A percentile compares a stretch with the other conserved stretches of the same genome.
Evolutionary conservation across 2,113 vertebrate genomes (phyloP).

Genomic region (Oenanthe oenanthe): DNA sequence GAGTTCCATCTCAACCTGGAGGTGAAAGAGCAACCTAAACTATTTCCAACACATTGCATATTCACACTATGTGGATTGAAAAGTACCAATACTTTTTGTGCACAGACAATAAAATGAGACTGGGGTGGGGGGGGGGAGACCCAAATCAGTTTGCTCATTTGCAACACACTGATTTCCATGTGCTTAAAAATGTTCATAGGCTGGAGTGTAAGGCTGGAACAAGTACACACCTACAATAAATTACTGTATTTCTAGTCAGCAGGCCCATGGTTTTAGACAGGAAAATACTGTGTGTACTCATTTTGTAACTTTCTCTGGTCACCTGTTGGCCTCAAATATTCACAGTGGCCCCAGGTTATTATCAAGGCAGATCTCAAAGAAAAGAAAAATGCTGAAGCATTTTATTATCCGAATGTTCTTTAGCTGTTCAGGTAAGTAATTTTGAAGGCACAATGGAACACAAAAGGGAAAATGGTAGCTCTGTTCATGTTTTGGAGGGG

Average conservation of each 20-base stretch:
- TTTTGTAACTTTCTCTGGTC: neutral
- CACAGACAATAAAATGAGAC: slow-evolving; percentile 43
- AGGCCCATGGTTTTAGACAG: neutral
- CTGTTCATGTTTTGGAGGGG: slow-evolving; percentile 19
- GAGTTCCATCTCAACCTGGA: neutral
- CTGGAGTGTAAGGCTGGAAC: slow-evolving; percentile 57
- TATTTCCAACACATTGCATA: neutral
- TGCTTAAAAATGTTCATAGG: slow-evolving; percentile 76
- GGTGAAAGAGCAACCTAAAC: neutral
- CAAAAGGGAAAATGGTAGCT: slow-evolving; percentile 43
- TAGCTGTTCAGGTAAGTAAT: slow-evolving; percentile 77
- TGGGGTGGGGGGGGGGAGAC: accelerated
- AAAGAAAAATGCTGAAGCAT: neutral
- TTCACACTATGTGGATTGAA: slow-evolving; percentile 48
- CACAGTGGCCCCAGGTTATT: slow-evolving; percentile 11
- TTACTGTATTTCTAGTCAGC: neutral
- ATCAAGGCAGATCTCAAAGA: neutral
- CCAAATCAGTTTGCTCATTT: slow-evolving; percentile 63
- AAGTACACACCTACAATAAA: slow-evolving; percentile 37
- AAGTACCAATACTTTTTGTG: slow-evolving; percentile 79
- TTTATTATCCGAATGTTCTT: slow-evolving; percentile 24
- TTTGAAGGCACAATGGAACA: slow-evolving; percentile 47
- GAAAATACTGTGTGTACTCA: neutral
- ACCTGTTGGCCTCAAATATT: slow-evolving; percentile 3
- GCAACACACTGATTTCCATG: slow-evolving; percentile 58